Base-by-base conservation (phyloP, 2,888 invertebrate species). In the Salticus scenicus region DNA sequence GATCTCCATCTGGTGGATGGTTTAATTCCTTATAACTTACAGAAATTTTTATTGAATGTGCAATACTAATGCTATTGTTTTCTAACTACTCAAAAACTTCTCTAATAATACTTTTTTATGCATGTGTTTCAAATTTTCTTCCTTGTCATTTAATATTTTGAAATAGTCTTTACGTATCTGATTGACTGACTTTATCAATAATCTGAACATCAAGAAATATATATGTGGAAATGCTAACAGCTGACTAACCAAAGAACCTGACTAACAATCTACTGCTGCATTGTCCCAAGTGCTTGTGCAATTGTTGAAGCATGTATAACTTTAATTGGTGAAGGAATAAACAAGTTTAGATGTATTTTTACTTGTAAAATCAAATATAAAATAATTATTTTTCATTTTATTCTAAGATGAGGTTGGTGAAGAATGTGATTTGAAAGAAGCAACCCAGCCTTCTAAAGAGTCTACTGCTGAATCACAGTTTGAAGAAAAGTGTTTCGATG, bases 311-410 rank as follows among this genome's bases (percentile, higher is more conserved):
- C 83, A 83, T 83, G 83, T 41, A 7, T 75, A 64, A 70, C 31
- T 37, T 28, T 67, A 10, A 5, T 14, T 70, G 31, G 24, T 51
- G 47, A 37, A 67, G 83, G 83, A 72, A 67, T 57, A 42, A 77
- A 69, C 57, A 30, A 66, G 28, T 12, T 10, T 7, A 33, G 37
- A 10, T 67, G 1, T 67, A 20, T 33, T 37, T 31, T 67, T 67
- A 20, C 24, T 33, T 67, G 57, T 30, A 1, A 2, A 27, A 64
- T 67, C 47, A 28, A 42, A 66, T 72, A 27, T 82, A 70, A 82
- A 83, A 71, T 66, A 76, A 71, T 76, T 27, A 41, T 83, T 83
- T 83, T 75, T 71, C 51, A 75, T 83, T 83, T 63, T 82, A 70
- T 83, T 33, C 77, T 33, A 84, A 84, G 83, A 84, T 84, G 51